Conservation (phyloP, 2,797 vertebrate species). For the Pyrrhura leucotis region DNA sequence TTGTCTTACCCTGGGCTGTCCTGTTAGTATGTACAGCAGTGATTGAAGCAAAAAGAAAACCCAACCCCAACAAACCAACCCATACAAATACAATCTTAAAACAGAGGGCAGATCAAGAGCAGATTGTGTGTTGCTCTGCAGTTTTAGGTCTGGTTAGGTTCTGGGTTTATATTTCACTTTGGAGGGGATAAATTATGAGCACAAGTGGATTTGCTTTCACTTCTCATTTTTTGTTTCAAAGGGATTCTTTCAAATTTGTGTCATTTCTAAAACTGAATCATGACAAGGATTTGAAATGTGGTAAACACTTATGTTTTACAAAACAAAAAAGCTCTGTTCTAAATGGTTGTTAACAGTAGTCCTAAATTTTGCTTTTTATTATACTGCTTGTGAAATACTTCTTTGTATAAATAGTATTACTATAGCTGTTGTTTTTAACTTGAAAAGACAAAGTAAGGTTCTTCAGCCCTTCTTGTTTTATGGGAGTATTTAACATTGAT, state of each 20-base stretch:
- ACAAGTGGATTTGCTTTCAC: neutral
- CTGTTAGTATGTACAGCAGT: neutral
- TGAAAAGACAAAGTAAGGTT: neutral
- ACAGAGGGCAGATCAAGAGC: neutral
- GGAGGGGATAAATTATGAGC: neutral
- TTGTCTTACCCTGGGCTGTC: accelerated
- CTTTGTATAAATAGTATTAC: neutral
- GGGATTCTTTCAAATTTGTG: neutral
- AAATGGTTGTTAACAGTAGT: neutral
- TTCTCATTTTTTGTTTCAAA: conserved; percentile 2
- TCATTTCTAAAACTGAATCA: neutral
- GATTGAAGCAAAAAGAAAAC: neutral
- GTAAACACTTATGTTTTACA: neutral
- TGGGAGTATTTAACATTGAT: neutral
- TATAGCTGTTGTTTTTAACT: neutral
- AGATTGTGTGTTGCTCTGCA: neutral
- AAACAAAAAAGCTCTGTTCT: neutral
- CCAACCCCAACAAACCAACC: neutral
- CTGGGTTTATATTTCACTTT: neutral
- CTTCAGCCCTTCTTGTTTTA: neutral
- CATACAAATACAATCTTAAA: neutral
- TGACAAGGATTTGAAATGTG: neutral
- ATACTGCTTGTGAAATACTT: neutral
- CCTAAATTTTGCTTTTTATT: neutral
- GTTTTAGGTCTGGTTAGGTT: neutral